A percentile compares a stretch with the other conserved stretches of the same genome.
Conservation (phyloP, 2,113 vertebrate species). For the Halichoeres trimaculatus region DNA sequence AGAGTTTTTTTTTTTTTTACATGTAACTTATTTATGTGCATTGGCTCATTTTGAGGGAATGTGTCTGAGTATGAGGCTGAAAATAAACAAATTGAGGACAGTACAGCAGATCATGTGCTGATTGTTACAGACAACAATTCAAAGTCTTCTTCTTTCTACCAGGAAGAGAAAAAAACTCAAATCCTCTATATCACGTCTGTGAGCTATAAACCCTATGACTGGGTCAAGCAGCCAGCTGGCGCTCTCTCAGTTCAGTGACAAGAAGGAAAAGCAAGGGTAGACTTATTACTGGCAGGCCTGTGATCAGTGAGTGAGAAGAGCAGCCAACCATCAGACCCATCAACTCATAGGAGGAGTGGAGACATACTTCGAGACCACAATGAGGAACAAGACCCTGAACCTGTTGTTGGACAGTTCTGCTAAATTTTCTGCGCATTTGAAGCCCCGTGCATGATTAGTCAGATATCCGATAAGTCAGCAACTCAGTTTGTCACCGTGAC, state of each 20-base stretch:
- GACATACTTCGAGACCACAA: constrained; percentile 7
- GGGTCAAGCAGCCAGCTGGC: constrained; percentile 1
- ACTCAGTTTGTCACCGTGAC: not conserved
- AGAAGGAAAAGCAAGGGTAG: constrained; percentile 25
- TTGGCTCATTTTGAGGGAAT: not conserved
- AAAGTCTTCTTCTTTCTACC: not conserved
- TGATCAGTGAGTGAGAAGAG: constrained; percentile 37
- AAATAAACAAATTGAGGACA: not conserved
- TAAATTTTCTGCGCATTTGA: constrained; percentile 1
- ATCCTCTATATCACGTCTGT: not conserved
- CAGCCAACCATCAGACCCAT: constrained; percentile 31
- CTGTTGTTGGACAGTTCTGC: constrained; percentile 16
- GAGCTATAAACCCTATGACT: not conserved
- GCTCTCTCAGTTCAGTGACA: not conserved
- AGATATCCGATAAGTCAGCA: not conserved
- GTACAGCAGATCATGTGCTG: not conserved
- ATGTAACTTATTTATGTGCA: not conserved
- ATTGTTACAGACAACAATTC: not conserved
- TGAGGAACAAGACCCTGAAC: constrained; percentile 21
- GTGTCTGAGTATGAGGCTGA: not conserved
- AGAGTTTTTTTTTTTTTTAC: too few relatives aligned
- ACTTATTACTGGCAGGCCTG: constrained; percentile 20
- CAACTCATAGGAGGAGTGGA: constrained; percentile 35
- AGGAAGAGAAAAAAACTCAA: not conserved
- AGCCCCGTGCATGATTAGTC: not conserved